A percentile compares a stretch with the other conserved stretches of the same genome.
Conservation (phyloP, 2,113 vertebrate species). For the Saccopteryx bilineata region DNA sequence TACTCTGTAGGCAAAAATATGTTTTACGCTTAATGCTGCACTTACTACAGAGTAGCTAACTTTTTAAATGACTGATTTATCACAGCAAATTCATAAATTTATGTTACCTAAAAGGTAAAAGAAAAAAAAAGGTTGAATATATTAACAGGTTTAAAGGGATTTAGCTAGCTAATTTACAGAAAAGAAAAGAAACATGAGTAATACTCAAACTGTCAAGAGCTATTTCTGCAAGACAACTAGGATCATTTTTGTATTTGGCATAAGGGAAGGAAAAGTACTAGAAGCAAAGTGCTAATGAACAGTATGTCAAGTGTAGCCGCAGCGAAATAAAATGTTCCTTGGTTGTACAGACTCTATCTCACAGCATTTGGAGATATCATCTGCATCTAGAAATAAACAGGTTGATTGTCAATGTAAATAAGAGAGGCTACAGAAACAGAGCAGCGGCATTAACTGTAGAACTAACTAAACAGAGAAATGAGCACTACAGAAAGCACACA, state of each 20-base stretch:
- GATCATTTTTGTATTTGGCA: conserved; percentile 35
- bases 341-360: not conserved
- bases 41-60: not conserved
- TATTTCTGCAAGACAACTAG: not conserved
- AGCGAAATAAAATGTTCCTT: not conserved
- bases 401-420: not conserved
- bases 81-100: conserved; percentile 32
- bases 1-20: conserved; percentile 40
- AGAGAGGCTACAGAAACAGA: not conserved
- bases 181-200: conserved; percentile 16
- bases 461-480: not conserved
- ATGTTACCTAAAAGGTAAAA: not conserved
- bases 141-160: conserved; percentile 2
- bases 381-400: conserved; percentile 15
- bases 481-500: not conserved
- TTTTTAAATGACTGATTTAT: conserved; percentile 22
- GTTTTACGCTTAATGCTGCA: conserved; percentile 1
- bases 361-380: not conserved
- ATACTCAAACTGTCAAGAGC: not conserved
- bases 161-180: conserved; percentile 17
- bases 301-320: not conserved
- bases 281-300: conserved; percentile 43
- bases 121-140: not conserved
- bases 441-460: not conserved
- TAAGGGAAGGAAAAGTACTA: not conserved